These are phyloP conservation scores for Gnatocerus cornutus DNA, from an alignment of 2,888 invertebrate species.

Conservation along the genomic window DNA sequence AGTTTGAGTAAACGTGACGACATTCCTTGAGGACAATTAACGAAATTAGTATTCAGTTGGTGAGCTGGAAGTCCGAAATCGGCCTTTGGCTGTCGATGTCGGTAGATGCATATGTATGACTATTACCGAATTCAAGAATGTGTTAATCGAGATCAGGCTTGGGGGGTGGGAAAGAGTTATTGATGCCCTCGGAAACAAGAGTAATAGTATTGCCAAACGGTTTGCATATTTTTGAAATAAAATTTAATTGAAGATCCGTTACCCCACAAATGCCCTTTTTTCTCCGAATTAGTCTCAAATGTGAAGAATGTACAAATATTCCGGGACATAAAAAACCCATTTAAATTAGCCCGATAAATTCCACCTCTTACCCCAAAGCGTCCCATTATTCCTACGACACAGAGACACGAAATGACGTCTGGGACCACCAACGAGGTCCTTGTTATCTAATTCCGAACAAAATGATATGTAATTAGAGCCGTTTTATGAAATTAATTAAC, in stretches of 20 bases:
- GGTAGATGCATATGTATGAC: constrained; percentile 15
- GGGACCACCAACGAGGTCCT: constrained; percentile 58
- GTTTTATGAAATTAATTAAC: constrained; percentile 57
- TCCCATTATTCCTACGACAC: constrained; percentile 39
- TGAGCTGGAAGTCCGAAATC: constrained; percentile 1
- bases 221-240: constrained; percentile 64
- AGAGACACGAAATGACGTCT: constrained; percentile 56
- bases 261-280: too few relatives aligned
- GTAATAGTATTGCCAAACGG: constrained; percentile 52
- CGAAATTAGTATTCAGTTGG: constrained; percentile 14
- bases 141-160: constrained; percentile 10
- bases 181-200: constrained; percentile 2
- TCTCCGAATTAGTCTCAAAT: constrained; percentile 36
- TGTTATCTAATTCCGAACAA: constrained; percentile 54
- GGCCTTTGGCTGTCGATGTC: background rate
- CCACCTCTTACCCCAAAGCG: constrained; percentile 42
- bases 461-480: constrained; percentile 60
- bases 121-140: constrained; percentile 29
- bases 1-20: background rate
- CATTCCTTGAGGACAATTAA: background rate
- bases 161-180: background rate
- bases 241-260: constrained; percentile 64
- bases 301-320: constrained; percentile 37
- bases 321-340: constrained; percentile 40
- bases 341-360: constrained; percentile 48